Conservation (phyloP, 2,797 vertebrate genomes). For the Gallirallus australis region DNA sequence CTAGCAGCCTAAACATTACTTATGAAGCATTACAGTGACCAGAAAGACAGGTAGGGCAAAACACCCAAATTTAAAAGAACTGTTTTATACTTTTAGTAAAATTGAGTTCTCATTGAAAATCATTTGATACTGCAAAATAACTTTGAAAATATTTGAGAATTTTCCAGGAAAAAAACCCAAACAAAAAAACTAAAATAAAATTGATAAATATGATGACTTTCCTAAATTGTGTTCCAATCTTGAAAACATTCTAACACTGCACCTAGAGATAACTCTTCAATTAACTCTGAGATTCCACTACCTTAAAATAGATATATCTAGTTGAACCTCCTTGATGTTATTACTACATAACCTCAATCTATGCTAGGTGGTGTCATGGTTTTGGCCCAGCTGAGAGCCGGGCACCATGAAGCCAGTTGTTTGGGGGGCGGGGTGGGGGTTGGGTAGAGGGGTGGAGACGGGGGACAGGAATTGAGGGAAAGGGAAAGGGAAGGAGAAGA, state of each 20-base stretch:
- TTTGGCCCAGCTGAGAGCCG: no score
- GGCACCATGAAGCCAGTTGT: no score
- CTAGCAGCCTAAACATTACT: neutral
- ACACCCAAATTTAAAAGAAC: neutral
- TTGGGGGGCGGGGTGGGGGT: no score
- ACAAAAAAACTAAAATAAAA: neutral
- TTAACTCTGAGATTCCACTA: neutral
- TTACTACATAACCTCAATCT: neutral
- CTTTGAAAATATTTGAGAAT: neutral
- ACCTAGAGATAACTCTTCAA: neutral
- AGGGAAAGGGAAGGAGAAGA: no score
- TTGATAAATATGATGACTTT: neutral
- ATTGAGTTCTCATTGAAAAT: neutral
- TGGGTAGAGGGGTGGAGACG: no score
- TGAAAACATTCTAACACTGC: neutral
- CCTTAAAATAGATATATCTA: neutral
- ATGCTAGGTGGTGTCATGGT: neutral
- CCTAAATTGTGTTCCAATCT: neutral
- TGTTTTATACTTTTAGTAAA: neutral
- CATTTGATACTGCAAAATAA: neutral
- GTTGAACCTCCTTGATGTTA: neutral
- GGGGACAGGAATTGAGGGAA: no score
- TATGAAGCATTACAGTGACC: neutral
- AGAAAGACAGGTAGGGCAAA: neutral
- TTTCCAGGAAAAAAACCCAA: neutral